These are phyloP conservation scores for Cebus imitator DNA, from an alignment of 2,113 vertebrate genomes.

Conservation along the genomic window DNA sequence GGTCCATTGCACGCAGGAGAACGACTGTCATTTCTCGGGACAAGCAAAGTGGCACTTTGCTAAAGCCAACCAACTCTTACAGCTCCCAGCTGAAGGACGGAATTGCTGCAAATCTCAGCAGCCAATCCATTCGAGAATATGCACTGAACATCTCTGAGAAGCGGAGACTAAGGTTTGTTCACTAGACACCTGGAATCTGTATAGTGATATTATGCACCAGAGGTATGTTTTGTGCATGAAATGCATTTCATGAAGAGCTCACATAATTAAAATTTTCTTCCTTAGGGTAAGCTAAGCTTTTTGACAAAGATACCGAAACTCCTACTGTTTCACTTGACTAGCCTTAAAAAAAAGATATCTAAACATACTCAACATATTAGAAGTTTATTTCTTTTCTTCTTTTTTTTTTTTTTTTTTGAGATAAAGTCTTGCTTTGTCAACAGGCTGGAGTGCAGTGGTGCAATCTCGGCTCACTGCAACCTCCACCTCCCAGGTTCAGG, in stretches of 20 bases:
- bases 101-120: not conserved
- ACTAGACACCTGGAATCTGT: accelerated
- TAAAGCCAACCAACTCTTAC: slow-evolving; percentile 1
- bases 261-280: not conserved
- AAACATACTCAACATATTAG: too few relatives aligned
- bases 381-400: too few relatives aligned
- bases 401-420: too few relatives aligned
- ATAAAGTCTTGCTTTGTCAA: too few relatives aligned
- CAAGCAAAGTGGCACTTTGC: slow-evolving; percentile 34
- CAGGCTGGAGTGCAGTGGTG: too few relatives aligned
- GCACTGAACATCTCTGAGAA: slow-evolving; percentile 86
- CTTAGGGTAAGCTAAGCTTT: not conserved
- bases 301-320: not conserved
- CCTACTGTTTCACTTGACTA: too few relatives aligned
- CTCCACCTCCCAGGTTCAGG: too few relatives aligned
- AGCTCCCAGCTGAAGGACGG: not conserved
- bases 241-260: not conserved
- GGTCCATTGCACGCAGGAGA: slow-evolving; percentile 88
- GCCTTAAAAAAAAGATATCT: too few relatives aligned
- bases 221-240: not conserved
- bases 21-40: slow-evolving; percentile 34
- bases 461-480: accelerated
- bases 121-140: slow-evolving; percentile 82
- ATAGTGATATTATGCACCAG: not conserved
- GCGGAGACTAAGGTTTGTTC: slow-evolving; percentile 85